A percentile compares a stretch with the other conserved stretches of the same genome.
These are phyloP conservation scores for Nesidiocoris tenuis DNA, from an alignment of 2,888 invertebrate genomes.

Conservation along the genomic window DNA sequence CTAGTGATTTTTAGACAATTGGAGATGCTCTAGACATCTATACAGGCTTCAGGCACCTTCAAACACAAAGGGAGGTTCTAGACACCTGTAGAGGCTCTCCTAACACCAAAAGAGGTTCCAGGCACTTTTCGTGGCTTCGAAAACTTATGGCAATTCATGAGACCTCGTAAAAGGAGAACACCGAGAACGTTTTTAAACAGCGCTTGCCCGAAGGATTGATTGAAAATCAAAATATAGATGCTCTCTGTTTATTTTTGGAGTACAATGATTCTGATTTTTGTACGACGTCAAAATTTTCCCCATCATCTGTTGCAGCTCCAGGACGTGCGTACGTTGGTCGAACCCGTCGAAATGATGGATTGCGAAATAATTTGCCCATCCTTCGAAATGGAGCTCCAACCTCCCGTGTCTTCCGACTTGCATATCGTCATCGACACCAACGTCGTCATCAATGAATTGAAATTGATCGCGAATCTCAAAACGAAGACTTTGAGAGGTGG, in stretches of 20 bases:
- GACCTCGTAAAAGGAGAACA: too few species aligned
- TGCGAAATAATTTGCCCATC: conserved; percentile 18
- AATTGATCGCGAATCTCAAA: conserved; percentile 23
- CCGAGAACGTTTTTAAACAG: too few species aligned
- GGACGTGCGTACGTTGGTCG: conserved; percentile 9
- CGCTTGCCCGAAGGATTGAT: too few species aligned
- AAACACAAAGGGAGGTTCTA: too few species aligned
- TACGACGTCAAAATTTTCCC: not conserved
- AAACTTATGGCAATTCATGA: not conserved
- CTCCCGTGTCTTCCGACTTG: not conserved
- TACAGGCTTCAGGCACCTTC: too few species aligned
- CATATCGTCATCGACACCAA: conserved; percentile 41
- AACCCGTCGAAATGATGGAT: conserved; percentile 30
- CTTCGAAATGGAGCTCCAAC: conserved; percentile 15
- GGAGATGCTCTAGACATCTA: too few species aligned
- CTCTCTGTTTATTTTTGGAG: too few species aligned
- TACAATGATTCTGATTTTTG: not conserved
- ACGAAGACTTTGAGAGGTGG: conserved; percentile 31
- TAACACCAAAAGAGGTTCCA: too few species aligned
- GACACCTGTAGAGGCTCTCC: too few species aligned
- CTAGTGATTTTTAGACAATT: too few species aligned
- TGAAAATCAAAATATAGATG: too few species aligned
- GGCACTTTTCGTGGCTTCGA: too few species aligned
- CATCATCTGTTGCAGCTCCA: conserved; percentile 18
- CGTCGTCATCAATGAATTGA: conserved; percentile 31